Evolutionary conservation across 2,888 invertebrate species (phyloP).

Genomic region (Bellardia bayeri): DNA sequence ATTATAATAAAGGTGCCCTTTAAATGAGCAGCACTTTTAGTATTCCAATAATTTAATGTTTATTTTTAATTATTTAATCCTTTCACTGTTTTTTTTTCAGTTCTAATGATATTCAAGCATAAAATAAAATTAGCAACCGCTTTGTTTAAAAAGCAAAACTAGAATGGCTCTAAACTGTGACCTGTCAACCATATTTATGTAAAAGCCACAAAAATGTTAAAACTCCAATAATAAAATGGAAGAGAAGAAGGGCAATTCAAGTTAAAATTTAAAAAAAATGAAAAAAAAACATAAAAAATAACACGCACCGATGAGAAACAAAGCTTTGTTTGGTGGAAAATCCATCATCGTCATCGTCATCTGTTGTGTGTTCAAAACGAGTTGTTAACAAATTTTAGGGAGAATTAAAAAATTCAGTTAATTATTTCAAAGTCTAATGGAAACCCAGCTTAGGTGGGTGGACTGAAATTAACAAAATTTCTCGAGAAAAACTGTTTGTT

Average conservation of each 20-base stretch:
- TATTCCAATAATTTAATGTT: not conserved
- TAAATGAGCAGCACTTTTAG: not conserved
- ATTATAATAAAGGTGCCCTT: not conserved
- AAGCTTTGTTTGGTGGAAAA: slow-evolving; percentile 21
- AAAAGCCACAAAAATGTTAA: slow-evolving; percentile 46
- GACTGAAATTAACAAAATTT: not conserved
- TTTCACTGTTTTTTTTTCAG: slow-evolving; percentile 18
- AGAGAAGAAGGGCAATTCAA: slow-evolving; percentile 18
- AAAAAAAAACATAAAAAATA: slow-evolving; percentile 47
- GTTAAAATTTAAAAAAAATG: slow-evolving; percentile 13
- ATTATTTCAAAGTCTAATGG: not conserved
- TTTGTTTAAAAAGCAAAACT: slow-evolving; percentile 62
- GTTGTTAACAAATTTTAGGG: slow-evolving; percentile 3
- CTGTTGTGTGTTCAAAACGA: not conserved
- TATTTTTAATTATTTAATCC: slow-evolving; percentile 18
- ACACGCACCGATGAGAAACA: slow-evolving; percentile 69
- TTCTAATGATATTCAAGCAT: not conserved
- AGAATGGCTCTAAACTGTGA: slow-evolving; percentile 66
- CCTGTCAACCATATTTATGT: slow-evolving; percentile 71
- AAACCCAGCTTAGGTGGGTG: not conserved
- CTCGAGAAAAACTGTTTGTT: not conserved
- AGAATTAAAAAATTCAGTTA: not conserved
- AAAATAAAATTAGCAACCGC: slow-evolving; percentile 53
- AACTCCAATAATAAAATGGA: slow-evolving; percentile 42
- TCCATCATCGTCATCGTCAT: not conserved